A percentile compares a stretch with the other conserved stretches of the same genome.
Evolutionary conservation across 2,113 vertebrate species (phyloP).

Genomic region (Oryzias celebensis): DNA sequence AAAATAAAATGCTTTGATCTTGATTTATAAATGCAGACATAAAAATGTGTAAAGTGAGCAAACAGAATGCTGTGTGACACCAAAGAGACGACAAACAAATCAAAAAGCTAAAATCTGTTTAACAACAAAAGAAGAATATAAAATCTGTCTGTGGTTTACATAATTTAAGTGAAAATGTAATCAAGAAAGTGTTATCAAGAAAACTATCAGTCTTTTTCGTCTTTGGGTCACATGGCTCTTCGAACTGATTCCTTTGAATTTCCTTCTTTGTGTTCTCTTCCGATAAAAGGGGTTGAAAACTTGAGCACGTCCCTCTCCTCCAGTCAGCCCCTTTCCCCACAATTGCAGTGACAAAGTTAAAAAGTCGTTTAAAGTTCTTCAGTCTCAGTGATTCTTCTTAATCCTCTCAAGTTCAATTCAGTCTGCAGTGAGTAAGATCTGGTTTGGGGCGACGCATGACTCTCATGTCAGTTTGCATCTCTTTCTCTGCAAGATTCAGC

Average conservation of each 20-base stretch:
- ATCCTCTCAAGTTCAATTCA: slow-evolving; percentile 7
- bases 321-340: slow-evolving; percentile 25
- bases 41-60: too few relatives aligned
- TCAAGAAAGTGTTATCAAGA: too few relatives aligned
- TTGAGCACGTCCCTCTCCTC: slow-evolving; percentile 1
- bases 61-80: too few relatives aligned
- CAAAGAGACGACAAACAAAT: too few relatives aligned
- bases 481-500: neutral
- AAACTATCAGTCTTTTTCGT: too few relatives aligned
- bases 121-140: too few relatives aligned
- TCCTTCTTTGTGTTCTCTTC: neutral
- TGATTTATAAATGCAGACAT: too few relatives aligned
- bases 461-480: slow-evolving; percentile 14
- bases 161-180: too few relatives aligned
- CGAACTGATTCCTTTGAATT: neutral
- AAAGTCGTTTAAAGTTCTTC: slow-evolving; percentile 17
- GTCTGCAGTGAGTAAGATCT: slow-evolving; percentile 5
- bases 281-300: slow-evolving; percentile 16
- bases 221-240: neutral
- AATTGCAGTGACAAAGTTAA: slow-evolving; percentile 13
- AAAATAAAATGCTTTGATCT: too few relatives aligned
- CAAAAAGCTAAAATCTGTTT: too few relatives aligned
- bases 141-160: too few relatives aligned
- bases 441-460: neutral
- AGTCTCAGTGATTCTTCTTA: slow-evolving; percentile 10